Percentiles rank a stretch among this genome's conserved stretches.
Conservation (phyloP, 1,140 invertebrate genomes). For the Diploscapter pachys region DNA sequence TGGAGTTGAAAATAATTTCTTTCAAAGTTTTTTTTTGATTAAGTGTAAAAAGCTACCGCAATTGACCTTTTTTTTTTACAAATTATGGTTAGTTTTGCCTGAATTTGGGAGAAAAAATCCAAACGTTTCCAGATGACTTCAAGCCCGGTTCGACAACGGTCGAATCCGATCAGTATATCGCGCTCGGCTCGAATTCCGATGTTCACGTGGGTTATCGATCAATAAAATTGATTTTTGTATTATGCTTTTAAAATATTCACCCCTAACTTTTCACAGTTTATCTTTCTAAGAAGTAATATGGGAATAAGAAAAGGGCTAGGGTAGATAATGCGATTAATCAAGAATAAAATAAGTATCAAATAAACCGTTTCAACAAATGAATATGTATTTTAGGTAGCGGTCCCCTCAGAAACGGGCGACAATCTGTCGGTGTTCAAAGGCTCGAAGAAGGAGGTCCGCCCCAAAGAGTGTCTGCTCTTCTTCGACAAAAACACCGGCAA, state of each 20-base stretch:
- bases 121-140: constrained; percentile 36
- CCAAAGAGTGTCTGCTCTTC: constrained; percentile 38
- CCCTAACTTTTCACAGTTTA: neutral
- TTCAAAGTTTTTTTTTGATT: neutral
- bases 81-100: neutral
- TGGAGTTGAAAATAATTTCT: too few relatives aligned
- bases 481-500: constrained; percentile 35
- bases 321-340: constrained; percentile 1
- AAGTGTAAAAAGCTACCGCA: neutral
- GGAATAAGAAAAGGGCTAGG: neutral
- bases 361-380: neutral
- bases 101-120: too few relatives aligned
- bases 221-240: neutral
- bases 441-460: constrained; percentile 31
- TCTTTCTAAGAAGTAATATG: neutral
- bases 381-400: constrained; percentile 22
- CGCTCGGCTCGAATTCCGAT: constrained; percentile 30
- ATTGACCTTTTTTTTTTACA: neutral
- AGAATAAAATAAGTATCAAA: neutral
- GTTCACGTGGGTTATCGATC: constrained; percentile 25
- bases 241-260: neutral
- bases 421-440: constrained; percentile 38
- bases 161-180: constrained; percentile 33
- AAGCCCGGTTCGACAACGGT: constrained; percentile 34
- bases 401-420: constrained; percentile 30